Conservation (phyloP, 2,113 vertebrate genomes). For the Heterotis niloticus region DNA sequence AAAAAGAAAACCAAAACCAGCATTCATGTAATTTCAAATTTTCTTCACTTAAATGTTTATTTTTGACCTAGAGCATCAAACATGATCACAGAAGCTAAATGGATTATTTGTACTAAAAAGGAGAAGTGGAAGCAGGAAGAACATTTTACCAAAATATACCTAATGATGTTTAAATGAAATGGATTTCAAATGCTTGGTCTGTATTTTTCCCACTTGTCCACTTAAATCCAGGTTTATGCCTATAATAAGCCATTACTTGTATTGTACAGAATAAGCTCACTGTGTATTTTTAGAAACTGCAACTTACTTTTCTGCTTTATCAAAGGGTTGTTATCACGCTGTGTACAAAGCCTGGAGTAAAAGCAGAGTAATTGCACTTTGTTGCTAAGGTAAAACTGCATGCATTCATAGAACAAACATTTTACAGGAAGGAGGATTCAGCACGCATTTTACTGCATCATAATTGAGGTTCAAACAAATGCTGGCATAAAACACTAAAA, state of each 20-base stretch:
- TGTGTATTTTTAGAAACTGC: constrained; percentile 9
- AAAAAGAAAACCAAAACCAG: background rate
- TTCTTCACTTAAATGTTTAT: background rate
- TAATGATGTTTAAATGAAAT: background rate
- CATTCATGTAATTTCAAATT: background rate
- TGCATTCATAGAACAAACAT: no score
- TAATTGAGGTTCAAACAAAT: no score
- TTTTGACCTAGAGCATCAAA: background rate
- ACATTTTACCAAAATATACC: background rate
- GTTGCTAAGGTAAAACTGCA: background rate
- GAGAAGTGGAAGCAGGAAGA: background rate
- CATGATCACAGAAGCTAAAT: background rate
- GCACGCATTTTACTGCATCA: no score
- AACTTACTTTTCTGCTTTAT: background rate
- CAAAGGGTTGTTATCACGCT: background rate
- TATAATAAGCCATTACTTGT: constrained; percentile 7
- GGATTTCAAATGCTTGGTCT: constrained; percentile 6
- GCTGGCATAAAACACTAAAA: no score
- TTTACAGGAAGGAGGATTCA: no score
- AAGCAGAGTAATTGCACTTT: background rate
- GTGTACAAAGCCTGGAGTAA: background rate
- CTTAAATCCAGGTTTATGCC: constrained; percentile 57
- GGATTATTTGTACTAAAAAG: constrained; percentile 10
- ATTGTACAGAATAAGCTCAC: constrained; percentile 19
- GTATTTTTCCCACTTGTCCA: constrained; percentile 7